Percentiles rank a stretch among this genome's conserved stretches.
Evolutionary conservation across 1,140 invertebrate species (phyloP).

Genomic region (Drosophila punjabiensis): DNA sequence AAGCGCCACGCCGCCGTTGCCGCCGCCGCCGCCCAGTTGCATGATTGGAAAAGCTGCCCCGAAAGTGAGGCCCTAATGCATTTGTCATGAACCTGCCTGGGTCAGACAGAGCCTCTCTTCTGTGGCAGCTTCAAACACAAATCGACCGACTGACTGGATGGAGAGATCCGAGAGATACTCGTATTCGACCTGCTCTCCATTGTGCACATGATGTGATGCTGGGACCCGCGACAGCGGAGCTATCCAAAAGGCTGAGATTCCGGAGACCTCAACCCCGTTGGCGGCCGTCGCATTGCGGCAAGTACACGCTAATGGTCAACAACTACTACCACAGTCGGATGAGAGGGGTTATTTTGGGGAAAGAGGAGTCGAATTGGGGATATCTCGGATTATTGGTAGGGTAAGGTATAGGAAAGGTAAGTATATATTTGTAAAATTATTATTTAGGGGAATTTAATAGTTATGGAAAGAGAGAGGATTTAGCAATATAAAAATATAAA

Average conservation of each 20-base stretch:
- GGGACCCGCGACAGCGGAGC: conserved; percentile 27
- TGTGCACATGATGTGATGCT: conserved; percentile 75
- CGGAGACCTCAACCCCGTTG: conserved; percentile 73
- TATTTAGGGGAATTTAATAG: too few species aligned
- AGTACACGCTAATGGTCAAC: conserved; percentile 81
- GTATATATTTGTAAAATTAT: too few species aligned
- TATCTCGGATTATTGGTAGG: too few species aligned
- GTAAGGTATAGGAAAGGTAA: too few species aligned
- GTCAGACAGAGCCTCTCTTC: conserved; percentile 21
- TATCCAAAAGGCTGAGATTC: conserved; percentile 27
- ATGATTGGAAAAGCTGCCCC: conserved; percentile 31
- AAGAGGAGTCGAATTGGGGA: neutral
- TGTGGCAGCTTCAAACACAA: conserved; percentile 44
- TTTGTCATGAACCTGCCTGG: conserved; percentile 80
- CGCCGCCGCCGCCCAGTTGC: conserved; percentile 38
- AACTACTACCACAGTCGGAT: conserved; percentile 53
- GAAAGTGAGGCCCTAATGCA: conserved; percentile 64
- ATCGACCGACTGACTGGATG: conserved; percentile 39
- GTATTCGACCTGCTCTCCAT: conserved; percentile 79
- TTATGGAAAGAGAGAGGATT: too few species aligned
- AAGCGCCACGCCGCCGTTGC: conserved; percentile 33
- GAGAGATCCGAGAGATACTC: conserved; percentile 34
- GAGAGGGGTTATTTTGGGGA: neutral
- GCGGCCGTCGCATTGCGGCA: conserved; percentile 64
- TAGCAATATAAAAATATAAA: too few species aligned